A percentile compares a stretch with the other conserved stretches of the same genome.
Evolutionary conservation across 2,888 invertebrate genomes (phyloP).

Genomic region (Aleiodes leptofemur): DNA sequence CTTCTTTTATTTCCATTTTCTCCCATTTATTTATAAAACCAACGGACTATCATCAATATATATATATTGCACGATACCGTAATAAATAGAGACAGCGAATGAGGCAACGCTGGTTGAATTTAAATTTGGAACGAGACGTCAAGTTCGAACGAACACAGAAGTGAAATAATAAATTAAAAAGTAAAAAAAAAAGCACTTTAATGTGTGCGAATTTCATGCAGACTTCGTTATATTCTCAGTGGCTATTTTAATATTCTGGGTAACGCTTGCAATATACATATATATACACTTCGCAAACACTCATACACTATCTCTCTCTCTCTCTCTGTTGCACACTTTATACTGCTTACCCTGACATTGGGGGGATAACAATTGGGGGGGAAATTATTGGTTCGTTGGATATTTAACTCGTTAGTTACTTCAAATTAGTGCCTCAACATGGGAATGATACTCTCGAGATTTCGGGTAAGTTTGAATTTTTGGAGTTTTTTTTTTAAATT

Average conservation of each 20-base stretch:
- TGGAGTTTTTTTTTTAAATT: not conserved
- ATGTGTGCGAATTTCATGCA: slow-evolving; percentile 49
- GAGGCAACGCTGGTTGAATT: slow-evolving; percentile 52
- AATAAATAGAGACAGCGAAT: not conserved
- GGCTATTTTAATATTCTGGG: slow-evolving; percentile 57
- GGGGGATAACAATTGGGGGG: slow-evolving; percentile 19
- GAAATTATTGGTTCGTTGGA: not conserved
- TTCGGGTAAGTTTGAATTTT: slow-evolving; percentile 64
- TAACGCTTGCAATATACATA: slow-evolving; percentile 18
- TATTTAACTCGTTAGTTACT: not conserved
- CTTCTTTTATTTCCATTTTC: not conserved
- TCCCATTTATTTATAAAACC: no score
- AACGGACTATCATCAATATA: slow-evolving; percentile 3
- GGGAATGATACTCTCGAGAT: slow-evolving; percentile 69
- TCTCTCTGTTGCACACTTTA: not conserved
- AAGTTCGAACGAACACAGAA: slow-evolving; percentile 19
- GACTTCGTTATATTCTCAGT: slow-evolving; percentile 46
- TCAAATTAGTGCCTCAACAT: slow-evolving; percentile 55
- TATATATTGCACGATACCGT: slow-evolving; percentile 2
- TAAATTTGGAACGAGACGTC: slow-evolving; percentile 62
- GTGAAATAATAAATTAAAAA: not conserved
- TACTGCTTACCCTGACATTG: slow-evolving; percentile 28
- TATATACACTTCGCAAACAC: not conserved
- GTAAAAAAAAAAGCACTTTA: slow-evolving; percentile 32
- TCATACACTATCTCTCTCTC: slow-evolving; percentile 22